Conservation (phyloP, 2,113 vertebrate genomes). For the Triplophysa siluroides region DNA sequence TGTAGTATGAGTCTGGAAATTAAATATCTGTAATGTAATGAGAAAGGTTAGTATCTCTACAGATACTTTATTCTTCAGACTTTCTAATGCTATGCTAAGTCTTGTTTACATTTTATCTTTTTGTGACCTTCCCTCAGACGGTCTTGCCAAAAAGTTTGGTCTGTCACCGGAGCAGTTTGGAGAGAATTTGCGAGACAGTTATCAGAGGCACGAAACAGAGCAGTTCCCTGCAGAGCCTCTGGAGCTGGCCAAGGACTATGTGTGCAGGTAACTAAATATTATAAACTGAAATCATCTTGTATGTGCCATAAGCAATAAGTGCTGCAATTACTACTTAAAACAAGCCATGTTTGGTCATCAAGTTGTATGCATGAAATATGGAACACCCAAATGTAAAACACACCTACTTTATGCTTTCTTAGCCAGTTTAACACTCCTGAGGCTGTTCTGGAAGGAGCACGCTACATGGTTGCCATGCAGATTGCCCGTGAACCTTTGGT, state of each 20-base stretch:
- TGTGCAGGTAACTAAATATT: conserved; percentile 80
- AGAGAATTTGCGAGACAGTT: conserved; percentile 96
- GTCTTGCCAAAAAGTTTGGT: conserved; percentile 97
- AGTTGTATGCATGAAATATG: neutral
- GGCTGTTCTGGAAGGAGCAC: conserved; percentile 91
- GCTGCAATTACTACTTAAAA: neutral
- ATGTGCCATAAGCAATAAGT: neutral
- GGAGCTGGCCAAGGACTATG: conserved; percentile 95
- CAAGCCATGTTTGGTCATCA: neutral
- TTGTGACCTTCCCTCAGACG: conserved; percentile 73
- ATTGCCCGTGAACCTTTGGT: conserved; percentile 96
- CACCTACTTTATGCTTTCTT: conserved; percentile 18
- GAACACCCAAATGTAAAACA: no score
- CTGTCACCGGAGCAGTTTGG: conserved; percentile 98
- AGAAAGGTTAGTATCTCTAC: no score
- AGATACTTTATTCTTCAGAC: no score
- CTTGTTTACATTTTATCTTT: neutral
- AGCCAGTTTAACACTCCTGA: conserved; percentile 92
- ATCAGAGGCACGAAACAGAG: conserved; percentile 96
- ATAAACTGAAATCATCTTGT: neutral
- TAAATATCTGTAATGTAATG: no score
- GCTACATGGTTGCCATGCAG: conserved; percentile 98
- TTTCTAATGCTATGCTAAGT: no score
- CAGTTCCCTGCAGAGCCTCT: conserved; percentile 97
- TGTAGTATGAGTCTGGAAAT: no score